Percentiles rank a stretch among this genome's conserved stretches.
phyloP scores from a whole-genome alignment of 64 coral and sea anemone genomes.

The Porites lutea region DNA sequence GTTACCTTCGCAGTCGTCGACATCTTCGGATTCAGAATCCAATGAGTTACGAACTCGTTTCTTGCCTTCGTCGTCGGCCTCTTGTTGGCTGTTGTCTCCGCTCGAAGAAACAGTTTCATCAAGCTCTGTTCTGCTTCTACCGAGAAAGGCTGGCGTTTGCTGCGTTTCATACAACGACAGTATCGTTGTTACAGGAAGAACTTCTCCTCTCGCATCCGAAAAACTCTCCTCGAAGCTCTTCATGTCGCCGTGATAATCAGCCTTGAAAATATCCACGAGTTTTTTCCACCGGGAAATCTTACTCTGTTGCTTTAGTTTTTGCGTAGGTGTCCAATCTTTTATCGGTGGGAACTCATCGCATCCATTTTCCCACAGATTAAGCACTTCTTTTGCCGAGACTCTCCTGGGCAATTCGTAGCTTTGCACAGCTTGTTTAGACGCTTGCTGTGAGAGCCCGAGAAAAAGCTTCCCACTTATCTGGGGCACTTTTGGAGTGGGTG shows the following conservation, averaged over 20 bases:
- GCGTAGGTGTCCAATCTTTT: slow-evolving; percentile 97
- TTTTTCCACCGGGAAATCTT: slow-evolving; percentile 99
- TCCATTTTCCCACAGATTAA: slow-evolving; percentile 93
- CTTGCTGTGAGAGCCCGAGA: neutral
- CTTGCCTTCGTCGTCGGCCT: slow-evolving; percentile 31
- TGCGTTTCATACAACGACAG: slow-evolving; percentile 96
- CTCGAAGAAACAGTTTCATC: slow-evolving; percentile 9
- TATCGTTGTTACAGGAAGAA: slow-evolving; percentile 96
- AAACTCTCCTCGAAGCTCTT: slow-evolving; percentile 86
- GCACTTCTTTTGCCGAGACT: slow-evolving; percentile 94
- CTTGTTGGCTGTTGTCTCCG: neutral
- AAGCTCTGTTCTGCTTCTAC: slow-evolving; percentile 12
- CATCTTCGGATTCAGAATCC: slow-evolving; percentile 57
- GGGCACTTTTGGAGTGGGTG: slow-evolving; percentile 36
- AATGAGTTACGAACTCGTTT: neutral
- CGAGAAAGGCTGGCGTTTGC: slow-evolving; percentile 87
- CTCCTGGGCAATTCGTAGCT: slow-evolving; percentile 83
- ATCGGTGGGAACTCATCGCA: slow-evolving; percentile 89
- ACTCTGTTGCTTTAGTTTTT: slow-evolving; percentile 95
- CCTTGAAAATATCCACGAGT: slow-evolving; percentile 94
- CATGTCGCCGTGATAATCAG: slow-evolving; percentile 87
- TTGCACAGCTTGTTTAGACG: neutral
- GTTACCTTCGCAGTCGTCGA: neutral
- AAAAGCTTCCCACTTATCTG: neutral
- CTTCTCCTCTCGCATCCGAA: slow-evolving; percentile 81